These are phyloP conservation scores for Bibio marci DNA, from an alignment of 2,888 invertebrate species.

Conservation along the genomic window DNA sequence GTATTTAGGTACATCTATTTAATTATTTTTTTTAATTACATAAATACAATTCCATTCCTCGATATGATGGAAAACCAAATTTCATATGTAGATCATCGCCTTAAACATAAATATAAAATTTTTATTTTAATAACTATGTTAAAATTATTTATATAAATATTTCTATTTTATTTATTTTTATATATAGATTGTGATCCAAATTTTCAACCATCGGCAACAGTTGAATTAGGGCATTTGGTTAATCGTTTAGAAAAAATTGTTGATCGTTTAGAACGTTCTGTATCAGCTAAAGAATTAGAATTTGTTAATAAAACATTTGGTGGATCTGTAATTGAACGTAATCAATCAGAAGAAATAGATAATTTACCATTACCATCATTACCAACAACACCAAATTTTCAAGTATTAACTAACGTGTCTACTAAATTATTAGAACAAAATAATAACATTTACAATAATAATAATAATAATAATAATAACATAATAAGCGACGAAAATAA, in stretches of 20 bases:
- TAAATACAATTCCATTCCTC: too few species aligned
- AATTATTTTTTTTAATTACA: too few species aligned
- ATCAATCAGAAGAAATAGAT: conserved; percentile 4
- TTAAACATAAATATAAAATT: too few species aligned
- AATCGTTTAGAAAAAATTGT: conserved; percentile 59
- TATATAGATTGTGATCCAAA: conserved; percentile 37
- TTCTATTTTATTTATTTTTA: too few species aligned
- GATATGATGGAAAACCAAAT: too few species aligned
- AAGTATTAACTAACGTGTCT: background rate
- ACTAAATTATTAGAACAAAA: background rate
- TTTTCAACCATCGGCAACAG: conserved; percentile 31
- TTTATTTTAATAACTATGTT: too few species aligned
- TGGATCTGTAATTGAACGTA: conserved; percentile 16
- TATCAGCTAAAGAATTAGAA: conserved; percentile 20
- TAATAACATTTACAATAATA: background rate
- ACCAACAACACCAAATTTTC: conserved; percentile 7
- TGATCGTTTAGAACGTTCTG: conserved; percentile 45
- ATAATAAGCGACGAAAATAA: too few species aligned
- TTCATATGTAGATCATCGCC: too few species aligned
- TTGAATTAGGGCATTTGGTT: conserved; percentile 49
- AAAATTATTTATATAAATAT: too few species aligned
- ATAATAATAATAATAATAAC: background rate
- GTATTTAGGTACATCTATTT: too few species aligned
- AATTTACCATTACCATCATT: conserved; percentile 13
- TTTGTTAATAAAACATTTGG: conserved; percentile 20